Evolutionary conservation across 1,140 invertebrate species (phyloP).

Genomic region (Solenopsis fugax): DNA sequence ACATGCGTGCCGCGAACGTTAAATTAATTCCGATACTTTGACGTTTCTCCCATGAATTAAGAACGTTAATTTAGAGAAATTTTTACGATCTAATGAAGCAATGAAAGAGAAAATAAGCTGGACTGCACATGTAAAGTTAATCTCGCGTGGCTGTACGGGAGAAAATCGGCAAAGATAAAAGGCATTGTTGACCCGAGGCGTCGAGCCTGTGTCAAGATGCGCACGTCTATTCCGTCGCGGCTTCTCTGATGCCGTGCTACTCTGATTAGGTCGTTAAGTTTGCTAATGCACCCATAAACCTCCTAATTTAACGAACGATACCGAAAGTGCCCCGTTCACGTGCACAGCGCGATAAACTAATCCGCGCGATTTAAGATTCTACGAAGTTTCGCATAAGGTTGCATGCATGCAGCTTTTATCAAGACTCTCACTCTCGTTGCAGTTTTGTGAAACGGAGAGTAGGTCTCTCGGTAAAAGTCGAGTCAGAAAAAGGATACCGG

Average conservation of each 20-base stretch:
- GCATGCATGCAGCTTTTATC: constrained; percentile 12
- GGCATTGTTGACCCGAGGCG: constrained; percentile 72
- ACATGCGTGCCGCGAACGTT: not conserved
- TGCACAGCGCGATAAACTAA: constrained; percentile 9
- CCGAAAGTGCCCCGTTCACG: constrained; percentile 22
- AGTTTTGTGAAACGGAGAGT: not conserved
- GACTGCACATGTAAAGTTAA: not conserved
- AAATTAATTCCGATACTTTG: not conserved
- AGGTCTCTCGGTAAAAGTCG: not conserved
- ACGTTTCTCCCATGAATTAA: not conserved
- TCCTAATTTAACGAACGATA: constrained; percentile 78
- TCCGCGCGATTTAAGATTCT: constrained; percentile 5
- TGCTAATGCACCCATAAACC: constrained; percentile 77
- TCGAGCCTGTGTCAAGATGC: constrained; percentile 67
- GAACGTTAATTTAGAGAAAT: not conserved
- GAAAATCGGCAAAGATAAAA: constrained; percentile 71
- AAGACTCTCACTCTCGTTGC: not conserved
- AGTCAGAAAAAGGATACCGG: not conserved
- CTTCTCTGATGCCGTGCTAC: constrained; percentile 60
- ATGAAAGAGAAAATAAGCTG: not conserved
- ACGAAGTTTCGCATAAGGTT: not conserved
- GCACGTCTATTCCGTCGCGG: constrained; percentile 65
- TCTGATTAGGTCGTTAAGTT: constrained; percentile 81
- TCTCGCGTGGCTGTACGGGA: not conserved
- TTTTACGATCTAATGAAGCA: constrained; percentile 18